Base-by-base conservation (phyloP, 2,797 vertebrate genomes). In the Staurois parvus region DNA sequence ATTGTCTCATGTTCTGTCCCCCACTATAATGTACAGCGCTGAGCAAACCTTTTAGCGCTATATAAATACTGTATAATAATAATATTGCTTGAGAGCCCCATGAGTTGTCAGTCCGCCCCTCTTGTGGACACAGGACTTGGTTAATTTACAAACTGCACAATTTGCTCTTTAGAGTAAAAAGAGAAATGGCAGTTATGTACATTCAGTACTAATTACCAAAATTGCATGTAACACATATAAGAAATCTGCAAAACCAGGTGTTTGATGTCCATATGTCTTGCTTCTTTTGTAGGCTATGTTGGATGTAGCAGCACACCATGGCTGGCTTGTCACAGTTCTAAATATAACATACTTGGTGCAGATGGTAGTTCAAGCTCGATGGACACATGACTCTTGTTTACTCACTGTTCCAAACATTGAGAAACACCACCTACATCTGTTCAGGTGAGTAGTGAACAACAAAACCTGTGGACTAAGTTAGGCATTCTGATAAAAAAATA, bases 301-400 rank as follows among this genome's bases (percentile, higher is more conserved):
- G 92, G 98, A 99, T 78, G 95, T 98, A 45, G 95, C 95, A 87
- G 97, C 98, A 10, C 95, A 96, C 42, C 96, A 99, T 85, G 98
- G 97, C 82, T 99, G 98, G 97, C 93, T 99, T 26, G 95, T 98
- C 67, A 93, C 97, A 4, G 96, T 94, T 75, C 91, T 99, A 76
- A 96, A 96, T 81, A 94, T 99, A 87, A 98, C 96, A 80, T 96
- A 37, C 87, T 93, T 99, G 75, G 92, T 99, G 30, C 98, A 99
- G 93, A 99, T 99, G 98, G 91, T 99, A 17, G 89, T 99, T 84
- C 98, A 99, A 91, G 97, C 96, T 1, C 92, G 97, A 88, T 99
- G 98, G 98, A 91, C 98, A 70, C 92, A 96, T 21, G 96, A 99
- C 76, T 97, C 96, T 52, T 96, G 96, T 0, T 91, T 99, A 42